Evolutionary conservation across 2,888 invertebrate genomes (phyloP).

Genomic region (Julus scandinavius): DNA sequence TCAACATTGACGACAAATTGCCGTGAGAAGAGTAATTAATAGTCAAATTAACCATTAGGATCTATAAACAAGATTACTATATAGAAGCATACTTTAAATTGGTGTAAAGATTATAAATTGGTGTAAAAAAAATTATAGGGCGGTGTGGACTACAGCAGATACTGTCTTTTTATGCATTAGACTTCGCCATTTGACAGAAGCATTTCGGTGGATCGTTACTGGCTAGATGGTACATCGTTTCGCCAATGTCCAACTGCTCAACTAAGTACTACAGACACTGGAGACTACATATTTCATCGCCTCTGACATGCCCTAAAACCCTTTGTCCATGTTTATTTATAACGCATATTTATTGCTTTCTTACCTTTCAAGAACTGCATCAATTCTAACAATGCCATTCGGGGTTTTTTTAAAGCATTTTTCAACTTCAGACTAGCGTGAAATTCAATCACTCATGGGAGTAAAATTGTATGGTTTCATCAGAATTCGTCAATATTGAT

Average conservation of each 20-base stretch:
- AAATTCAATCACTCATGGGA: too few relatives aligned
- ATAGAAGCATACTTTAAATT: too few relatives aligned
- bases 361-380: not conserved
- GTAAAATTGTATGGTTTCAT: too few relatives aligned
- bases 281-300: not conserved
- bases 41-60: too few relatives aligned
- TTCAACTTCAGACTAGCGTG: not conserved
- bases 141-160: too few relatives aligned
- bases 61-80: too few relatives aligned
- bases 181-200: not conserved
- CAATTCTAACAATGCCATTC: not conserved
- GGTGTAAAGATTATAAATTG: too few relatives aligned
- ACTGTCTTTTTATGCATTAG: not conserved
- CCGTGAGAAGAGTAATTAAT: too few relatives aligned
- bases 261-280: not conserved
- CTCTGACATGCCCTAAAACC: conserved; percentile 1
- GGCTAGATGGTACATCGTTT: not conserved
- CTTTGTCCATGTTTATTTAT: conserved; percentile 34
- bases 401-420: not conserved
- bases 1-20: too few relatives aligned
- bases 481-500: too few relatives aligned
- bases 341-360: not conserved
- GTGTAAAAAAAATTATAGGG: too few relatives aligned
- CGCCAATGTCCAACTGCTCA: not conserved
- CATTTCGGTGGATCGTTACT: not conserved